phyloP scores from a whole-genome alignment of 2,797 vertebrate species.

The Catharus ustulatus region DNA sequence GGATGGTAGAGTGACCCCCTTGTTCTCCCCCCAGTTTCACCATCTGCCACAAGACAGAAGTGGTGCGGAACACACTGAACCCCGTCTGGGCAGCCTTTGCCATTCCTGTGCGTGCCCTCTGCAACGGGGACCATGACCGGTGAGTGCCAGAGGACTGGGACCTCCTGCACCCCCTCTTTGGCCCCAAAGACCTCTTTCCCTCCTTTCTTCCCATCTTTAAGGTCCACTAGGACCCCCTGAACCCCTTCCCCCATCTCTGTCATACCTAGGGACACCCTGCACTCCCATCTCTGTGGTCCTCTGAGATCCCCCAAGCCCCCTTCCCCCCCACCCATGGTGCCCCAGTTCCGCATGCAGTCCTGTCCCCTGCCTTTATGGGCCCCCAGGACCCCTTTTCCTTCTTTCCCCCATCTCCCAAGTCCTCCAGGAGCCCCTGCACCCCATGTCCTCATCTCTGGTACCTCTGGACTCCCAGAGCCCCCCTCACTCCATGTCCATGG shows the following conservation, averaged over 20 bases:
- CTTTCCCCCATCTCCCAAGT: background rate
- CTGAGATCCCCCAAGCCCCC: background rate
- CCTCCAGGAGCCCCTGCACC: background rate
- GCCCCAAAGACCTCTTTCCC: background rate
- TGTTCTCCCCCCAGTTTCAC: conserved; percentile 81
- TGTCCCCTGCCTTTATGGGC: background rate
- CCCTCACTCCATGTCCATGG: background rate
- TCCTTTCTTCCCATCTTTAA: background rate
- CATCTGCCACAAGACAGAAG: conserved; percentile 93
- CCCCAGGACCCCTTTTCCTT: background rate
- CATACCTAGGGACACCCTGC: background rate
- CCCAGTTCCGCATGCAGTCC: background rate
- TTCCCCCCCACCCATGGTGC: background rate
- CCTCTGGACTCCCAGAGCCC: background rate
- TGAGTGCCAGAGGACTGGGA: conserved; percentile 4
- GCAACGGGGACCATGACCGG: conserved; percentile 91
- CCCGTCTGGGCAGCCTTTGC: conserved; percentile 89
- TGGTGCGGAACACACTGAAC: conserved; percentile 90
- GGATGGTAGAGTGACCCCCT: background rate
- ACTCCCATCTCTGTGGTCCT: background rate
- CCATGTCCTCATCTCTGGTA: background rate
- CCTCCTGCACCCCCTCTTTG: background rate
- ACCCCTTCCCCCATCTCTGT: background rate
- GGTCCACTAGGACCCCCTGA: background rate
- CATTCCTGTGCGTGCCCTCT: conserved; percentile 88